A percentile compares a stretch with the other conserved stretches of the same genome.
Conservation (phyloP, 2,797 vertebrate genomes). For the Oreochromis mossambicus region DNA sequence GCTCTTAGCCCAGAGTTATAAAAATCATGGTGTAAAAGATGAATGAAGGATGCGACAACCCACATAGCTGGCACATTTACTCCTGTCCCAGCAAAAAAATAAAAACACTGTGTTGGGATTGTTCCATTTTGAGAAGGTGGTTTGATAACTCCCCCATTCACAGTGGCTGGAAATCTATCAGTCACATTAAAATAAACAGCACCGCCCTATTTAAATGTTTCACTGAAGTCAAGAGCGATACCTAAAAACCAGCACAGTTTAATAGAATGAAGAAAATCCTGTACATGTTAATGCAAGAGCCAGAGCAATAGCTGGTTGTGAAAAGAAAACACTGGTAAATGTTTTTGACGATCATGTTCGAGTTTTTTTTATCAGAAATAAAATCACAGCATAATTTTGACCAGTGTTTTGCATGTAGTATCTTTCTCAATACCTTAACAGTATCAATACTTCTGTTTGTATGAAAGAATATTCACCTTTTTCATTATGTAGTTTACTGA, state of each 20-base stretch:
- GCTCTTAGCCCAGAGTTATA: background rate
- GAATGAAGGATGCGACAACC: background rate
- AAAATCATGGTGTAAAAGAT: background rate
- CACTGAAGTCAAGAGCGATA: background rate
- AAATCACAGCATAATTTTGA: background rate
- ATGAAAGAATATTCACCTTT: background rate
- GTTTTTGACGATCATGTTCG: background rate
- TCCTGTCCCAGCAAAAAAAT: background rate
- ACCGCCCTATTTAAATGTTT: background rate
- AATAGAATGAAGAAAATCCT: background rate
- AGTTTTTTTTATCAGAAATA: background rate
- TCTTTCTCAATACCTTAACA: background rate
- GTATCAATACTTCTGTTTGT: background rate
- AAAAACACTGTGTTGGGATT: background rate
- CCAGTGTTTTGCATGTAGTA: background rate
- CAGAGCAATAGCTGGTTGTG: background rate
- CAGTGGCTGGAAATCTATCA: rapidly evolving
- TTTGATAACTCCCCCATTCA: background rate
- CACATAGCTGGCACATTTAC: background rate
- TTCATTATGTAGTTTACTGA: background rate
- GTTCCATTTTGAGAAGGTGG: background rate
- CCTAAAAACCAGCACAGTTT: background rate
- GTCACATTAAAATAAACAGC: background rate
- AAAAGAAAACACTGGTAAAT: background rate
- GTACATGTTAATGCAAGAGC: background rate